Conservation (phyloP, 2,888 invertebrate genomes). For the Brachyptera putata region DNA sequence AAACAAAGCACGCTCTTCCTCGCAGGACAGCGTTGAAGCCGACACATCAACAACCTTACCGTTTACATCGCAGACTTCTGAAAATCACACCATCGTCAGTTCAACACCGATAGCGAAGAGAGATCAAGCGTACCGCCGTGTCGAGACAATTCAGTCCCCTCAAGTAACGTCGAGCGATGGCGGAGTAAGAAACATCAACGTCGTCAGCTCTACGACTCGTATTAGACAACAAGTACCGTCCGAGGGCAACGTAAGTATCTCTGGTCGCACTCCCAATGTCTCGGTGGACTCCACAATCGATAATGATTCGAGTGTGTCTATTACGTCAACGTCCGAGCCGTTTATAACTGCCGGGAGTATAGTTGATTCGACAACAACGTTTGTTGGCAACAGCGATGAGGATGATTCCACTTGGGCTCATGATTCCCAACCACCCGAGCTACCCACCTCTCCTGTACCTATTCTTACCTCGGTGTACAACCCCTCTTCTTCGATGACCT, state of each 20-base stretch:
- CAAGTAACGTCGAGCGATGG: constrained; percentile 27
- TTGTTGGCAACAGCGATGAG: constrained; percentile 23
- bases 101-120: constrained; percentile 27
- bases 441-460: constrained; percentile 45
- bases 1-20: neutral
- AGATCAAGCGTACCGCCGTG: neutral
- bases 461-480: constrained; percentile 34
- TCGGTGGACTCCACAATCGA: constrained; percentile 3
- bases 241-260: neutral
- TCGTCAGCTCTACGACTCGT: constrained; percentile 23
- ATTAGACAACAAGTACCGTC: constrained; percentile 5
- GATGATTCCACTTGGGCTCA: constrained; percentile 28
- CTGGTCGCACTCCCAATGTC: neutral
- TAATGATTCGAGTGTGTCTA: constrained; percentile 13
- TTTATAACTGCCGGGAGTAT: constrained; percentile 26
- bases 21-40: neutral
- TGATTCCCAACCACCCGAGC: constrained; percentile 42
- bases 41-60: neutral
- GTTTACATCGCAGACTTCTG: neutral
- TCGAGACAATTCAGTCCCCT: constrained; percentile 25
- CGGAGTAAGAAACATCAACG: constrained; percentile 22
- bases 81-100: constrained; percentile 16
- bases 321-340: constrained; percentile 28
- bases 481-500: constrained; percentile 50
- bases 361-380: constrained; percentile 29